Percentiles rank a stretch among this genome's conserved stretches.
Conservation (phyloP, 2,113 vertebrate species). For the Pandion haliaetus region DNA sequence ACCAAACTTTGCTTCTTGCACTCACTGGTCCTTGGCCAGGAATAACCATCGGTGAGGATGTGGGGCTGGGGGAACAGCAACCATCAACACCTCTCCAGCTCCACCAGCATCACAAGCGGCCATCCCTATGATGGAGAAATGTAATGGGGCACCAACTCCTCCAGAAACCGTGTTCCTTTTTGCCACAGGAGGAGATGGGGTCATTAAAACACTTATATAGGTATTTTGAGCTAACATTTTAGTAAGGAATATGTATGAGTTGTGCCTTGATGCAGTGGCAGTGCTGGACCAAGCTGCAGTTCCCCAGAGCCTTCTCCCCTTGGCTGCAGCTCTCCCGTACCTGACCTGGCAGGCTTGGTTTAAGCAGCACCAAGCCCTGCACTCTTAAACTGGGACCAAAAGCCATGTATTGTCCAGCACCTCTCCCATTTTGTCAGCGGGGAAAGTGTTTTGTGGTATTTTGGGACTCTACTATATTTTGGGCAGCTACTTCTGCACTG, state of each 20-base stretch:
- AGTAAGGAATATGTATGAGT: too few relatives aligned
- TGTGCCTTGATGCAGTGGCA: fast-evolving
- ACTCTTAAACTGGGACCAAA: not conserved
- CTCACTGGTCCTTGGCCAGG: not conserved
- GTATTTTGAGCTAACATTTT: not conserved
- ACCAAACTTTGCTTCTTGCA: too few relatives aligned
- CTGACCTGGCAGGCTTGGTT: too few relatives aligned
- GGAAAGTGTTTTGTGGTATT: not conserved
- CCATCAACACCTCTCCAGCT: too few relatives aligned
- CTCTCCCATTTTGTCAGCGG: fast-evolving
- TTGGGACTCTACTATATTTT: too few relatives aligned
- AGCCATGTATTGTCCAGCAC: fast-evolving
- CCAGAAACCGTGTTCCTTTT: not conserved
- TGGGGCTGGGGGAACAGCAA: not conserved
- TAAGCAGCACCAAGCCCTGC: too few relatives aligned
- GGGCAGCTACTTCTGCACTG: too few relatives aligned
- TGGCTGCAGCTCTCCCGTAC: too few relatives aligned
- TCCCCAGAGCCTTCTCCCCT: not conserved
- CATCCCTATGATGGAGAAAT: fast-evolving
- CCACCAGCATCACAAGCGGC: fast-evolving
- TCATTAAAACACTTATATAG: fast-evolving
- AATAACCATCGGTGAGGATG: not conserved
- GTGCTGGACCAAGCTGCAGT: not conserved
- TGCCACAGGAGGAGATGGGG: not conserved
- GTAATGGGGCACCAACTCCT: not conserved